These are phyloP conservation scores for Pao palembangensis DNA, from an alignment of 2,113 vertebrate species.

Conservation along the genomic window DNA sequence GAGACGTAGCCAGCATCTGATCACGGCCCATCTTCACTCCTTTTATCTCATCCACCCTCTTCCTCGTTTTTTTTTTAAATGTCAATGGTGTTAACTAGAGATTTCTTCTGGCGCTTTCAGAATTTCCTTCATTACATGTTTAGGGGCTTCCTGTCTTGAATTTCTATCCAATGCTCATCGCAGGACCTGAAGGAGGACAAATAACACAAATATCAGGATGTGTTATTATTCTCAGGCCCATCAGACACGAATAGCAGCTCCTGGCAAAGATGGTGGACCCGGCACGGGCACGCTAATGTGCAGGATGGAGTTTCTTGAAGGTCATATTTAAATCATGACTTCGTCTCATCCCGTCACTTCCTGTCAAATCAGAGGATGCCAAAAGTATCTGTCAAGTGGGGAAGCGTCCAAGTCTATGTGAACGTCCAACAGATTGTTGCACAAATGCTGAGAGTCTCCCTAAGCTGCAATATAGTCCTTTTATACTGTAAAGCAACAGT, in stretches of 20 bases:
- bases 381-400: not conserved
- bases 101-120: not conserved
- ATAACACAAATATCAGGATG: constrained; percentile 3
- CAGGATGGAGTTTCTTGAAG: constrained; percentile 46
- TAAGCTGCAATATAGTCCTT: too few relatives aligned
- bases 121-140: constrained; percentile 35
- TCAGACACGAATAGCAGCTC: constrained; percentile 13
- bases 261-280: constrained; percentile 42
- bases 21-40: constrained; percentile 47
- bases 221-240: constrained; percentile 23
- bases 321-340: constrained; percentile 52
- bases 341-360: constrained; percentile 10
- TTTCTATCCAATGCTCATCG: constrained; percentile 31
- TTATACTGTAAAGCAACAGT: too few relatives aligned
- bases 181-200: constrained; percentile 31
- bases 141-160: constrained; percentile 1
- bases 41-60: constrained; percentile 15
- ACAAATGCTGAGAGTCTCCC: too few relatives aligned
- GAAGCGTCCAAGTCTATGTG: not conserved
- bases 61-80: constrained; percentile 7
- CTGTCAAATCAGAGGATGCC: constrained; percentile 15
- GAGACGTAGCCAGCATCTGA: constrained; percentile 19
- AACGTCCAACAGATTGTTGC: too few relatives aligned
- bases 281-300: constrained; percentile 39
- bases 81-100: constrained; percentile 20